Base-by-base conservation (phyloP, 2,113 vertebrate genomes). In the human (Homo sapiens) region DNA sequence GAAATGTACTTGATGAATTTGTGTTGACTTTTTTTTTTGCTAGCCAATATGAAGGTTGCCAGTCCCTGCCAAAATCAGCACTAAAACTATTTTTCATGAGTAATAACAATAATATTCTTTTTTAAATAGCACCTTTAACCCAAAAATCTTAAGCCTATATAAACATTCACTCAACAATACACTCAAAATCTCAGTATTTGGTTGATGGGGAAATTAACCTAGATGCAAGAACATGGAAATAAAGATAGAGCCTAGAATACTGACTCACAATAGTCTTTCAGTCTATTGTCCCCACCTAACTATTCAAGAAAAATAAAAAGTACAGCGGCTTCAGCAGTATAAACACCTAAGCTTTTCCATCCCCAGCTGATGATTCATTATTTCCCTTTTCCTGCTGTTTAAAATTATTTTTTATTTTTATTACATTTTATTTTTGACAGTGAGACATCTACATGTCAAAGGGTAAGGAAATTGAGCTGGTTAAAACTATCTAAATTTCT, bases 51-150 rank as follows among this genome's bases (percentile, higher is more conserved):
- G 79, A 98, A 98, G 45, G 32, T 55, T 79, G 70, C 25, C 32
- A 94, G 43, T 23, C 38, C 45, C 76, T 96, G 96, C 89, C 97
- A 97, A 98, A 97, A 84, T 95, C 90, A 97, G 96, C 88, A 95
- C 64, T 89, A 72, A 97, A 90, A 93, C 82, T 97, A 97, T 96
- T 97, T 97, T 94, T 97, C 72, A 73, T 97, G 96, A 97, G 89
- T 89, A 97, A 97, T 89, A 95, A 94, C 48, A 97, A 96, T 98
- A 97, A 95, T 90, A 96, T 96, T 94, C 50, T 94, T 95, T 97
- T 78, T 55, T 92, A 89, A 93, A 91, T 84, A 88, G 55, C 52
- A 84, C 23, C 92, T 97, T 95, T 85, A 97, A 93, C 97, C 89
- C 91, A 95, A 96, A 59, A 92, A 90, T 93, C 61, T 76, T 78